phyloP scores from a whole-genome alignment of 2,113 vertebrate species.

The Rafetus swinhoei region DNA sequence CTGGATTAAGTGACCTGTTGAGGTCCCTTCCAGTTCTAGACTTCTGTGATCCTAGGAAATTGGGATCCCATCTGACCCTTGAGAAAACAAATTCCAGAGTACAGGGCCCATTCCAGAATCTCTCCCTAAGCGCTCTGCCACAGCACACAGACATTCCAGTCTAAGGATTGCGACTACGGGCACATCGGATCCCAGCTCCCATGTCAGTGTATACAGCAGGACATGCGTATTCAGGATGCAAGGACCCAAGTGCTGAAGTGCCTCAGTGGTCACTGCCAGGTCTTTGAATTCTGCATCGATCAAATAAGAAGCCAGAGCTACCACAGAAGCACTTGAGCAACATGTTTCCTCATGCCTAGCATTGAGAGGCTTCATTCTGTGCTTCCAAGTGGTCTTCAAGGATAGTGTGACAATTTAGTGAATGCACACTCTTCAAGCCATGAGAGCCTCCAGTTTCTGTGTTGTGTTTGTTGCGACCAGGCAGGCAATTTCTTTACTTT shows the following conservation, averaged over 20 bases:
- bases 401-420: fast-evolving
- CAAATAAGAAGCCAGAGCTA: not conserved
- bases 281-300: not conserved
- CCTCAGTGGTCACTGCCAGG: not conserved
- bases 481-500: not conserved
- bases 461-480: not conserved
- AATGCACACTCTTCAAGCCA: not conserved
- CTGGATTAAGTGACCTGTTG: not conserved
- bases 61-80: not conserved
- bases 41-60: not conserved
- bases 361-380: not conserved
- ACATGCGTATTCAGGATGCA: not conserved
- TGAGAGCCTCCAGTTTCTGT: not conserved
- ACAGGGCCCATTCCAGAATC: not conserved
- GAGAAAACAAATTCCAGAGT: not conserved
- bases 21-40: not conserved
- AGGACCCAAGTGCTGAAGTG: not conserved
- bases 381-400: not conserved
- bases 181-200: not conserved
- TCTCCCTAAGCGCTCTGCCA: not conserved
- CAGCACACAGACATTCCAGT: not conserved
- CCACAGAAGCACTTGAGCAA: not conserved
- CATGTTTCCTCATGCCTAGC: not conserved
- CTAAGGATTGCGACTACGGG: not conserved
- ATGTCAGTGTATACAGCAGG: not conserved